These are phyloP conservation scores for Microchrysa polita DNA, from an alignment of 2,888 invertebrate genomes.

Conservation along the genomic window DNA sequence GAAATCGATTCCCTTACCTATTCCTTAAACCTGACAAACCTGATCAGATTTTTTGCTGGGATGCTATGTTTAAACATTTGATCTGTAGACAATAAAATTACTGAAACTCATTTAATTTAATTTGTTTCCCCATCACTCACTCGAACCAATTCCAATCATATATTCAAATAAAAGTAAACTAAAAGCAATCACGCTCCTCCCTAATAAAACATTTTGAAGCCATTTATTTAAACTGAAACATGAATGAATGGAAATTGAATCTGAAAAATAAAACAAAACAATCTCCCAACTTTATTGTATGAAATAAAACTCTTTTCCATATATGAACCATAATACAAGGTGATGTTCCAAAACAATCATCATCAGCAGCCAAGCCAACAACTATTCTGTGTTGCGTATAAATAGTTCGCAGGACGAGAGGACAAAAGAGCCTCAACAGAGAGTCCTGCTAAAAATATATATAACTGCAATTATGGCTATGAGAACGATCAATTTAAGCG, in stretches of 20 bases:
- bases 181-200: background rate
- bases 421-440: background rate
- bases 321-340: no score
- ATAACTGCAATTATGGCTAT: conserved; percentile 18
- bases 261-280: conserved; percentile 4
- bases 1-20: no score
- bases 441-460: background rate
- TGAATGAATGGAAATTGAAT: conserved; percentile 26
- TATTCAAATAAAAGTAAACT: no score
- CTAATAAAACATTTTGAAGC: conserved; percentile 2
- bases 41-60: no score
- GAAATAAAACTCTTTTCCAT: background rate
- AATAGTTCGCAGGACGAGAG: background rate
- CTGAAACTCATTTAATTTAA: no score
- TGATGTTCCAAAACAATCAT: background rate
- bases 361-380: background rate
- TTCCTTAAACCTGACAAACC: no score
- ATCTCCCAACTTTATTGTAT: conserved; percentile 1
- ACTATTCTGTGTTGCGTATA: background rate
- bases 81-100: no score
- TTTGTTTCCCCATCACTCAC: no score
- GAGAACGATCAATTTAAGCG: conserved; percentile 20
- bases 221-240: conserved; percentile 29
- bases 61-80: no score
- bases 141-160: no score